Evolutionary conservation across 2,888 invertebrate genomes (phyloP).

Genomic region (Vanessa cardui): DNA sequence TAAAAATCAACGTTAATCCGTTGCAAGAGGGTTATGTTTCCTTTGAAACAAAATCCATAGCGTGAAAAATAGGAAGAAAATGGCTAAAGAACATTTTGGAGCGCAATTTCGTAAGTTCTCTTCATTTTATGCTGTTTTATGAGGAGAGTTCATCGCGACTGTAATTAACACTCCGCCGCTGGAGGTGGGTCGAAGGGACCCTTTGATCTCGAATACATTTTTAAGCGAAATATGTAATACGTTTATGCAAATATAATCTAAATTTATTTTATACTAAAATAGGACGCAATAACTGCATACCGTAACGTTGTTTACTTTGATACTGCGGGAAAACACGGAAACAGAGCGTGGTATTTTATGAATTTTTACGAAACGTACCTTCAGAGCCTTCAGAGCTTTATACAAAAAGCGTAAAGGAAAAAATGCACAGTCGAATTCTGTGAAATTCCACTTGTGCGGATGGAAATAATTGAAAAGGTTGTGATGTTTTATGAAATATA

Average conservation of each 20-base stretch:
- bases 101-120: constrained; percentile 41
- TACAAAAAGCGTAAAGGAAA: background rate
- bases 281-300: background rate
- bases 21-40: constrained; percentile 12
- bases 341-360: constrained; percentile 5
- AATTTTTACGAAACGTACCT: background rate
- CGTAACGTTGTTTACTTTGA: background rate
- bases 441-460: background rate
- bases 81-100: constrained; percentile 32
- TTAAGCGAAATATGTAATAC: constrained; percentile 26
- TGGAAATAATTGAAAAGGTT: background rate
- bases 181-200: constrained; percentile 24
- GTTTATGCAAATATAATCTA: constrained; percentile 22
- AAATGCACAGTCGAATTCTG: background rate
- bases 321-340: background rate
- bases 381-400: background rate
- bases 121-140: constrained; percentile 39
- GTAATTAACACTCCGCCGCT: constrained; percentile 42
- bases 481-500: background rate
- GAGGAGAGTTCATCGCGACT: constrained; percentile 31
- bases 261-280: background rate
- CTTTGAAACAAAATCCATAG: background rate
- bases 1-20: constrained; percentile 11
- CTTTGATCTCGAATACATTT: constrained; percentile 37
- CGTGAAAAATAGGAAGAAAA: constrained; percentile 28